Base-by-base conservation (phyloP, 2,113 vertebrate species). In the Megaleporinus macrocephalus region DNA sequence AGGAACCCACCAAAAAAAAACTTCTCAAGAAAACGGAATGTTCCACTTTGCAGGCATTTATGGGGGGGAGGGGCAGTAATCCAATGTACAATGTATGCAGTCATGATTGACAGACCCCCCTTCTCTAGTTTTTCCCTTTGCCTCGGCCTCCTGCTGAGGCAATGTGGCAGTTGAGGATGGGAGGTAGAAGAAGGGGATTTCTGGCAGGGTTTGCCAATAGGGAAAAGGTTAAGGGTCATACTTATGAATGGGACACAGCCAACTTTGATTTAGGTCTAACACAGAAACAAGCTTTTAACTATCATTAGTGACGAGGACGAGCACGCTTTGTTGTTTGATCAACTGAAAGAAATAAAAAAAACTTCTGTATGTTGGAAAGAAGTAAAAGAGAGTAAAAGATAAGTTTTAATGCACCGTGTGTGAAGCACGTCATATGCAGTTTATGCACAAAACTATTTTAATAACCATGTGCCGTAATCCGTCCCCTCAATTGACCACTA, bases 61-160 rank as follows among this genome's bases (percentile, higher is more conserved):
- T 83, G 49, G 55, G 51, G 41, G 78, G 61, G 66, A 53, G 73
- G 82, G 5, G 82, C 69, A 55, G 78, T 91, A 91, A 90, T 91
- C 89, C 90, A 82, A 79, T 83, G 80, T 88, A 90, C 89, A 92
- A 91, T 93, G 89, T 86, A 84, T 83, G 91, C 87, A 88, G 88
- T 77, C 87, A 89, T 91, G 91, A 91, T 87, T 87, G 90, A 86
- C 90, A 87, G 86, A 87, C 85, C 85, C 71, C 73, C 24, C 36
- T 1, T 16, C 59, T 63, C 47, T 78, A 61, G 51, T 81, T 68
- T 83, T 41, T 73, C 69, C 62, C 63, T 73, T 57, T 24, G 75
- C 29, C 78, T 75, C 24, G 87, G 89, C 86, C 90, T 89, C 84
- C 80, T 76, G 69, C 59, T 83, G 84, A 82, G 73, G 22, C n/a